Evolutionary conservation across 1,140 invertebrate species (phyloP).

Genomic region (Drosophila willistoni): DNA sequence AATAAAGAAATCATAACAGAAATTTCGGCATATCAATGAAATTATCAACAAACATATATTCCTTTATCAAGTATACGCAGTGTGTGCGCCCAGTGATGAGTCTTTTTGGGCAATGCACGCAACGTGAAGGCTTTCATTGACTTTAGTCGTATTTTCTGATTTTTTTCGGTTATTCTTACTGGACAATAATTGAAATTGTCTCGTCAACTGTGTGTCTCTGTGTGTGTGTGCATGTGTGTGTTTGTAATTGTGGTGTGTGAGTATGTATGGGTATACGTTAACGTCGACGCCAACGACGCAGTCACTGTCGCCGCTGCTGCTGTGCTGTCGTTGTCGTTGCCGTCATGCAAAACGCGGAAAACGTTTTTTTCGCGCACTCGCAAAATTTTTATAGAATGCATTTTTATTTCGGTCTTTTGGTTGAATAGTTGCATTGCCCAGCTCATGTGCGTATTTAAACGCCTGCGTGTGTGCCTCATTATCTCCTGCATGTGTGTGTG

Average conservation of each 20-base stretch:
- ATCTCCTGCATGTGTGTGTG: constrained; percentile 29
- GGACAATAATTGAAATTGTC: constrained; percentile 57
- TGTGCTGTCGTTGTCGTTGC: constrained; percentile 33
- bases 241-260: constrained; percentile 14
- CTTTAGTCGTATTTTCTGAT: constrained; percentile 47
- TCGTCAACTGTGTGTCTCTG: constrained; percentile 26
- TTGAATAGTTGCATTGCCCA: constrained; percentile 78
- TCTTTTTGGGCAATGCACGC: constrained; percentile 49
- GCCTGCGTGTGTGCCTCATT: constrained; percentile 49
- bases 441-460: constrained; percentile 52
- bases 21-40: constrained; percentile 8
- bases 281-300: constrained; percentile 46
- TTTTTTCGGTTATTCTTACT: constrained; percentile 37
- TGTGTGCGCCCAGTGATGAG: constrained; percentile 31
- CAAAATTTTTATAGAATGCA: constrained; percentile 81
- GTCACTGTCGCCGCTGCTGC: constrained; percentile 46
- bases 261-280: constrained; percentile 36
- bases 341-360: constrained; percentile 78
- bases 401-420: constrained; percentile 81
- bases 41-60: constrained; percentile 2
- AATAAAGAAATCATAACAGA: not conserved
- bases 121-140: constrained; percentile 53
- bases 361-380: constrained; percentile 79
- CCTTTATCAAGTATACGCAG: constrained; percentile 67
- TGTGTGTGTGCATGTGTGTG: constrained; percentile 20